Conservation (phyloP, 1,140 invertebrate genomes). For the Drosophila kurseongensis region DNA sequence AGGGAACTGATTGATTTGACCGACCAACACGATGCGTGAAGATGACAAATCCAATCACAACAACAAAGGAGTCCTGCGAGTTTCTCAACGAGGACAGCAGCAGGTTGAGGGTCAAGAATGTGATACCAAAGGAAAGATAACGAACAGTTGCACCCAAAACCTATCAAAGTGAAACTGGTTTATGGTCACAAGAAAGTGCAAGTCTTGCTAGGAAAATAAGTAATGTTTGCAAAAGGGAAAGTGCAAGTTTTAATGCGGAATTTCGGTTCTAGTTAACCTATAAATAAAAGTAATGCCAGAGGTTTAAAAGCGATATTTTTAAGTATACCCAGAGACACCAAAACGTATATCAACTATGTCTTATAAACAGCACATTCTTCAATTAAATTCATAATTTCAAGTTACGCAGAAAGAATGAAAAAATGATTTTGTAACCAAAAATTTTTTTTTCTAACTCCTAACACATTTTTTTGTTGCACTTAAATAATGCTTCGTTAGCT, state of each 20-base stretch:
- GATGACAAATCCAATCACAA: constrained; percentile 62
- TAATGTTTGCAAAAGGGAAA: no score
- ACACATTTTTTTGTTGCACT: background rate
- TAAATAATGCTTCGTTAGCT: background rate
- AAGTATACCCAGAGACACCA: no score
- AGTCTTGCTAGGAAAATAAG: background rate
- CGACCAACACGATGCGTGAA: constrained; percentile 52
- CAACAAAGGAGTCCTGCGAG: constrained; percentile 36
- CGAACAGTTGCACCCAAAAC: constrained; percentile 3
- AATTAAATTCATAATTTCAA: no score
- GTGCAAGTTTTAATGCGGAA: no score
- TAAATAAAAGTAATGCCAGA: no score
- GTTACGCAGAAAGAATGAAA: no score
- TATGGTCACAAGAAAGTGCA: background rate
- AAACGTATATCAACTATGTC: no score
- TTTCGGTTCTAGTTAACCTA: no score
- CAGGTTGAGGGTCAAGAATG: constrained; percentile 37
- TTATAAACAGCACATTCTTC: no score
- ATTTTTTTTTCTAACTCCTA: background rate
- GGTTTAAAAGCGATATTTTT: no score
- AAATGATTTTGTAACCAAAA: background rate
- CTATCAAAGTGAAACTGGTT: background rate
- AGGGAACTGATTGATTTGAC: constrained; percentile 47
- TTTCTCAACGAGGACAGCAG: background rate
- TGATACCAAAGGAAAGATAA: background rate